Evolutionary conservation across 2,888 invertebrate genomes (phyloP).

Genomic region (Eupithecia pulchellata): DNA sequence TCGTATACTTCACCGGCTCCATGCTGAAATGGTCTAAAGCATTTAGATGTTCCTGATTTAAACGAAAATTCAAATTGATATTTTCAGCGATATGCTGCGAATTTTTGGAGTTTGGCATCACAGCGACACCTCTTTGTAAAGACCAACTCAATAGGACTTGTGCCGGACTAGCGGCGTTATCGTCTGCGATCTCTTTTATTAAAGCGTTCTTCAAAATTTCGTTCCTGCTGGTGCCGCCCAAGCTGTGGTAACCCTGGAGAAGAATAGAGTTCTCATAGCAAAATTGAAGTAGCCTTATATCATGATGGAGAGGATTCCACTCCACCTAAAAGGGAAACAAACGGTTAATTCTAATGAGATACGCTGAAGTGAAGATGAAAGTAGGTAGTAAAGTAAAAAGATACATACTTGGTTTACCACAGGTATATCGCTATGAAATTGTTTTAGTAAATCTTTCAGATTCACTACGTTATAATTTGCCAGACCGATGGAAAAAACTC

Average conservation of each 20-base stretch:
- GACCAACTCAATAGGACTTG: constrained; percentile 92
- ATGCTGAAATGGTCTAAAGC: constrained; percentile 51
- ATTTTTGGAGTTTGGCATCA: constrained; percentile 88
- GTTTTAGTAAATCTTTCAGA: constrained; percentile 86
- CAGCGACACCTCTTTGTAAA: constrained; percentile 88
- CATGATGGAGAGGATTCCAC: constrained; percentile 91
- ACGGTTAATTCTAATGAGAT: neutral
- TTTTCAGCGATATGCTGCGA: constrained; percentile 85
- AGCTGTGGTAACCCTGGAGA: constrained; percentile 92
- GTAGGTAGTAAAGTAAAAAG: neutral
- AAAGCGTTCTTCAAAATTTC: constrained; percentile 84
- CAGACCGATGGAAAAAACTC: constrained; percentile 89
- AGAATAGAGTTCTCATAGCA: constrained; percentile 88
- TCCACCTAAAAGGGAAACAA: constrained; percentile 82
- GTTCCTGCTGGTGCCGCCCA: constrained; percentile 86
- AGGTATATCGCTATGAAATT: constrained; percentile 85
- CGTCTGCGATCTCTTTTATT: constrained; percentile 86
- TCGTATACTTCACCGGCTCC: no score
- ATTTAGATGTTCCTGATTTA: constrained; percentile 82
- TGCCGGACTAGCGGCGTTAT: constrained; percentile 85
- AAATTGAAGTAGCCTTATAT: constrained; percentile 86
- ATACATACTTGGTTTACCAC: constrained; percentile 89
- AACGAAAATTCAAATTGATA: constrained; percentile 84
- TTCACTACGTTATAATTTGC: constrained; percentile 91
- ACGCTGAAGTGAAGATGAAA: neutral